Conservation (phyloP, 2,888 invertebrate genomes). For the Orthosia gothica region DNA sequence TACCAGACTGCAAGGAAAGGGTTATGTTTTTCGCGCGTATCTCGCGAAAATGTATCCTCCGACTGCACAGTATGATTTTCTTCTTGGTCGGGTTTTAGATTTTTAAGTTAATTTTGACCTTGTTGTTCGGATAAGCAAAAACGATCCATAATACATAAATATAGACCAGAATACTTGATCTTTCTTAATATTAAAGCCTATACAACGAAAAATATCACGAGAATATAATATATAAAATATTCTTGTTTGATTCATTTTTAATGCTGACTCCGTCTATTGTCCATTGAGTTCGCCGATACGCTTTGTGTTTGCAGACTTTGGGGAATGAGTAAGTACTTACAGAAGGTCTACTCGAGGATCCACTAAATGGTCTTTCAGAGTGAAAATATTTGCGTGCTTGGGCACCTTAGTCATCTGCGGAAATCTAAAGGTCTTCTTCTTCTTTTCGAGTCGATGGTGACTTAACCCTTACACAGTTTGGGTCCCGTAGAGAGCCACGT, state of each 20-base stretch:
- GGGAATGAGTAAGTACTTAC: fast-evolving
- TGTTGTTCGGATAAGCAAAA: not conserved
- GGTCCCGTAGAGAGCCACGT: too few relatives aligned
- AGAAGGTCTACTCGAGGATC: conserved; percentile 31
- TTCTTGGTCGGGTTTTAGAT: too few relatives aligned
- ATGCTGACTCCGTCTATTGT: conserved; percentile 55
- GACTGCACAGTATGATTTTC: too few relatives aligned
- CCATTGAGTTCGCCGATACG: conserved; percentile 48
- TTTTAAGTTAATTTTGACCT: not conserved
- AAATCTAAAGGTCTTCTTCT: too few relatives aligned
- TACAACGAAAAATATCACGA: conserved; percentile 19
- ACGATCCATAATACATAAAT: not conserved
- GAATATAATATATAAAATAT: conserved; percentile 51
- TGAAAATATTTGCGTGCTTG: too few relatives aligned
- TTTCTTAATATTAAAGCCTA: not conserved
- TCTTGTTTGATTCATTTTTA: conserved; percentile 59
- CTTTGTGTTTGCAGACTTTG: conserved; percentile 51
- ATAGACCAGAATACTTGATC: not conserved
- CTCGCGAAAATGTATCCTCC: too few relatives aligned
- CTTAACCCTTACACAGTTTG: too few relatives aligned
- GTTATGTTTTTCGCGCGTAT: too few relatives aligned
- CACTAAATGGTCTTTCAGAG: too few relatives aligned
- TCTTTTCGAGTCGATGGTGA: too few relatives aligned
- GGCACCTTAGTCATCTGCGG: too few relatives aligned
- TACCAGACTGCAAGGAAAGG: too few relatives aligned